A percentile compares a stretch with the other conserved stretches of the same genome.
Evolutionary conservation across 2,888 invertebrate species (phyloP).

Genomic region (Rapana venosa): DNA sequence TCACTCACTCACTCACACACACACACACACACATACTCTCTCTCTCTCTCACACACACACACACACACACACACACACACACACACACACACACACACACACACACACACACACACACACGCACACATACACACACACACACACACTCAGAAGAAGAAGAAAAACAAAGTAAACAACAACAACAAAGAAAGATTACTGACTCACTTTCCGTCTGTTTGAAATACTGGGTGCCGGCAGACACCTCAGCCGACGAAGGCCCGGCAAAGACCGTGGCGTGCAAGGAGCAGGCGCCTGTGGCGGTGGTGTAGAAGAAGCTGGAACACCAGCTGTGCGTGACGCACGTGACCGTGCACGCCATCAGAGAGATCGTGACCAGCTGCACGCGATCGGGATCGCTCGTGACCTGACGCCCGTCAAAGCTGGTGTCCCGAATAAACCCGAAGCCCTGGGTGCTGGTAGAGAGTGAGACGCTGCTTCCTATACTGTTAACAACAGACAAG

Average conservation of each 20-base stretch:
- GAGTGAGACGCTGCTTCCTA: too few relatives aligned
- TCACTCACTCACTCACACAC: too few relatives aligned
- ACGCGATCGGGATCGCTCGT: neutral
- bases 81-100: too few relatives aligned
- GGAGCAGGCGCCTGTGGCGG: neutral
- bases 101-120: too few relatives aligned
- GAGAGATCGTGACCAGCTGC: neutral
- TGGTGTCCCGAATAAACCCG: neutral
- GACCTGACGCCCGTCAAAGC: neutral
- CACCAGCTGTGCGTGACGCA: neutral
- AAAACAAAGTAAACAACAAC: too few relatives aligned
- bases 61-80: too few relatives aligned
- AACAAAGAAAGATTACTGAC: neutral
- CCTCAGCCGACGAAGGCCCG: neutral
- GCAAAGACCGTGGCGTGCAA: constrained; percentile 15
- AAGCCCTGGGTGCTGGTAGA: neutral
- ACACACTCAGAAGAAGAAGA: too few relatives aligned
- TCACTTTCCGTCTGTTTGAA: neutral
- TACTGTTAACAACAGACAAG: too few relatives aligned
- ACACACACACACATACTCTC: too few relatives aligned
- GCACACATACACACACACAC: too few relatives aligned
- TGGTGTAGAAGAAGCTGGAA: constrained; percentile 26
- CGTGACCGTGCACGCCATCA: neutral
- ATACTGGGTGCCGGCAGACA: neutral
- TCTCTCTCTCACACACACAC: too few relatives aligned